Percentiles rank a stretch among this genome's conserved stretches.
Evolutionary conservation across 2,113 vertebrate genomes (phyloP).

Genomic region (Thalassarche chlororhynchos): DNA sequence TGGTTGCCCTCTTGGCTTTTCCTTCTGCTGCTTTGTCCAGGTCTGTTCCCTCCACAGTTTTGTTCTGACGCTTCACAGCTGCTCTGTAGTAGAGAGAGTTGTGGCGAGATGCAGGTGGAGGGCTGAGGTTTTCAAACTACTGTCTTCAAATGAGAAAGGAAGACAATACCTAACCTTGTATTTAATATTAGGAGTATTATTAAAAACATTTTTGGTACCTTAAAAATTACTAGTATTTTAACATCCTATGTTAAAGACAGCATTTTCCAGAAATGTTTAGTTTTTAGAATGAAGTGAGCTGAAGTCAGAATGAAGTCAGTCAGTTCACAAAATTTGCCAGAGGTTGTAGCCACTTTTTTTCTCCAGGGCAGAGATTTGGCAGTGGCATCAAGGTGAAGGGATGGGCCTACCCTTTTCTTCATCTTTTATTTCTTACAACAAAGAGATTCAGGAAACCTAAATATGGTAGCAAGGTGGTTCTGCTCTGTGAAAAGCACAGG

Average conservation of each 20-base stretch:
- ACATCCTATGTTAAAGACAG: rapidly evolving
- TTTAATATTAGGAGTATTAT: neutral
- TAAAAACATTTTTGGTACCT: neutral
- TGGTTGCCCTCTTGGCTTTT: neutral
- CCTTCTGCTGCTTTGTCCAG: neutral
- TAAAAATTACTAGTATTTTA: neutral
- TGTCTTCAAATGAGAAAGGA: neutral
- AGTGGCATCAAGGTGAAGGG: neutral
- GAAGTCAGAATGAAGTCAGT: neutral
- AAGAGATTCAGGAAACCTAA: neutral
- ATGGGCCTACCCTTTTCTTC: neutral
- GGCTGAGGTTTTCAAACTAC: neutral
- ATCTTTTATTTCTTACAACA: neutral
- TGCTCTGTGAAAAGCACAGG: neutral
- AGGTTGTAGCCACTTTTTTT: neutral
- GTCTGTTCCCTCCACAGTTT: neutral
- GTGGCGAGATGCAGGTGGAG: neutral
- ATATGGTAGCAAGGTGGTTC: neutral
- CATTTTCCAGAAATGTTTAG: neutral
- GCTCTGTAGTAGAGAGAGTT: neutral
- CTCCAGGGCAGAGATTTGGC: neutral
- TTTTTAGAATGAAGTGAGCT: neutral
- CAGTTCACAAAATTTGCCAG: neutral
- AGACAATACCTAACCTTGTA: neutral
- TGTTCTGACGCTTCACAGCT: neutral